Evolutionary conservation across 2,888 invertebrate genomes (phyloP), one percentile per base, ranked within the genome.

Genomic region (Pollenia labialis): DNA sequence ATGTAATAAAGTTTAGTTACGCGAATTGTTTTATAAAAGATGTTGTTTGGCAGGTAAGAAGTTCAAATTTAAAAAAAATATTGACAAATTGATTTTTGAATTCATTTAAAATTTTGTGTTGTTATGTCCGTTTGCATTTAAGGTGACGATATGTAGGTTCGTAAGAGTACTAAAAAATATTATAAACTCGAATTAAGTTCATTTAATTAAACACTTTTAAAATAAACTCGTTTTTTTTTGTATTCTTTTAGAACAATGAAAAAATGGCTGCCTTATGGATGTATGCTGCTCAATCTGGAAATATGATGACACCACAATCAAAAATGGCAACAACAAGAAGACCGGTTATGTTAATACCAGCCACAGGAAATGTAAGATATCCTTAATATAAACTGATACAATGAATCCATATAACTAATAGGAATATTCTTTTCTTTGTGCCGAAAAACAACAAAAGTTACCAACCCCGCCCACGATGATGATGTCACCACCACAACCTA

Each of bases 311-410:
- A 9, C 83, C 89, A 12, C 90, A 44, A 79, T 89, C 44, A 84
- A 81, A 89, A 74, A 89, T 89, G 50, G 88, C 88, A 18, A 89
- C 87, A 10, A 80, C 88, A 9, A 64, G 76, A 44, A 90, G 92
- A 44, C 91, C 91, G 32, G 90, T 93, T 11, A 91, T 93, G 90
- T 89, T 93, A 4, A 93, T 93, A 82, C 93, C 92, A 72, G 92
- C 93, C 23, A 90, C 91, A 8, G 85, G 88, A 85, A 90, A 87
- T 60, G 92, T 92, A 88, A 89, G 90, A 40, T 50, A 40, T 52
- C 23, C 42, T 46, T 60, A 46, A 44, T 11, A 64, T 4, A 3
- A 12, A 18, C 42, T 62, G 6, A 32, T 6, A 32, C 32, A 32
- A 32, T 32, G 4, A 32, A 32, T 32, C 32, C 6, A 32, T 32